Conservation (phyloP, 2,797 vertebrate genomes). For the Threskiornis aethiopicus region DNA sequence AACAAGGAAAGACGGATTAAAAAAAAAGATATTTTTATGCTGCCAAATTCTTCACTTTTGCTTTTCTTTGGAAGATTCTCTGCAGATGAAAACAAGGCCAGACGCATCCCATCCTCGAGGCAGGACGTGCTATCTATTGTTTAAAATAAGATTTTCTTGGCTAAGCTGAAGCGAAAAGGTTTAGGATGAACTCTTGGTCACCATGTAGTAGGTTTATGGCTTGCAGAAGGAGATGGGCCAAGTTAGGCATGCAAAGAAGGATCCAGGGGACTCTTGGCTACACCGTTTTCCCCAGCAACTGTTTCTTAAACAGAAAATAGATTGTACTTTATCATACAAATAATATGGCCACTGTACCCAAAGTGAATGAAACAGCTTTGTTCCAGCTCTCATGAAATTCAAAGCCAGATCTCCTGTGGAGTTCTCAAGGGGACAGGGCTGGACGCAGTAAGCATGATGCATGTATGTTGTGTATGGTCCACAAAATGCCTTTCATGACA, state of each 20-base stretch:
- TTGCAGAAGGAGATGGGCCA: slow-evolving; percentile 32
- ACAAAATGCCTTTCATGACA: neutral
- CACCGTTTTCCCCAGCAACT: neutral
- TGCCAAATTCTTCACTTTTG: slow-evolving; percentile 5
- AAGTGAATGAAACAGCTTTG: slow-evolving; percentile 15
- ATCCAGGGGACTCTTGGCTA: neutral
- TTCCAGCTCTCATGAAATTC: slow-evolving; percentile 10
- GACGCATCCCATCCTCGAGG: neutral
- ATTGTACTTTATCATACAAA: slow-evolving; percentile 22
- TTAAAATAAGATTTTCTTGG: neutral
- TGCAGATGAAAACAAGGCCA: neutral
- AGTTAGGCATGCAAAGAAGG: slow-evolving; percentile 30
- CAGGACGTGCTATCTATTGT: neutral
- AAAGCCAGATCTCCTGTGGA: neutral
- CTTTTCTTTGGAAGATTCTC: slow-evolving; percentile 23
- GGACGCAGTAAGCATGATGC: neutral
- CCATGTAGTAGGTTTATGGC: neutral
- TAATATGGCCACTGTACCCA: neutral
- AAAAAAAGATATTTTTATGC: neutral
- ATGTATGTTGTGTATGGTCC: neutral
- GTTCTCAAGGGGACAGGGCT: neutral
- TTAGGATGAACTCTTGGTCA: slow-evolving; percentile 7
- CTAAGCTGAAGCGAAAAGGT: slow-evolving; percentile 9
- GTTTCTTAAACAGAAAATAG: slow-evolving; percentile 33
- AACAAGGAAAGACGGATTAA: neutral